phyloP scores from a whole-genome alignment of 2,888 invertebrate species.

The Nycteola revayana region DNA sequence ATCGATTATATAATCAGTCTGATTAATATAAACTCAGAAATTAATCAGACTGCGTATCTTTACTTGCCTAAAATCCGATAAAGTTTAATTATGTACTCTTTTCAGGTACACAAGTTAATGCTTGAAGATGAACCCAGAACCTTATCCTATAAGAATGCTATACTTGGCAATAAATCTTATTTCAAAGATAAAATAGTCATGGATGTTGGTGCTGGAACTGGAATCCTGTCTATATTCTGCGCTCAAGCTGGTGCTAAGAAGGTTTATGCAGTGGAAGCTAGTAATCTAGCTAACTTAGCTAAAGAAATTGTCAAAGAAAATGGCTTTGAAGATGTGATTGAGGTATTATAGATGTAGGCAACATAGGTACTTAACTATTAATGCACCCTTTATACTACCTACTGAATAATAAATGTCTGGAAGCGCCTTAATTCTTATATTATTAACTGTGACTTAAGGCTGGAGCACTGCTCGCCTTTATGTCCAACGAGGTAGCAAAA shows the following conservation, averaged over 20 bases:
- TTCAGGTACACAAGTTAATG: constrained; percentile 91
- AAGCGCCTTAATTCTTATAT: too few species aligned
- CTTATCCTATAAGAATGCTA: constrained; percentile 90
- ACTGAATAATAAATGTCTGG: too few species aligned
- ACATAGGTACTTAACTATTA: too few species aligned
- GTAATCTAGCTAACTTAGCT: constrained; percentile 85
- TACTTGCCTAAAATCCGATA: too few species aligned
- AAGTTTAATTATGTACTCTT: too few species aligned
- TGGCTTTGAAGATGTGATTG: constrained; percentile 83
- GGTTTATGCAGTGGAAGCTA: constrained; percentile 93
- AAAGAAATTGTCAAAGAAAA: constrained; percentile 87
- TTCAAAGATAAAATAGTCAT: constrained; percentile 91
- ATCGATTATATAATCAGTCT: too few species aligned
- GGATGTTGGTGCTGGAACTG: constrained; percentile 93
- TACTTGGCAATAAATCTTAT: constrained; percentile 83
- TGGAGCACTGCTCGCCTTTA: too few species aligned
- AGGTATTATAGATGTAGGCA: too few species aligned
- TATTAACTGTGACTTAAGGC: too few species aligned
- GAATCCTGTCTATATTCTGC: constrained; percentile 94
- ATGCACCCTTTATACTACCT: too few species aligned
- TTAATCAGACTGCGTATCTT: neutral
- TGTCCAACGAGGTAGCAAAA: too few species aligned
- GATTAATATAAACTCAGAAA: too few species aligned
- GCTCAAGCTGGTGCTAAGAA: constrained; percentile 94
- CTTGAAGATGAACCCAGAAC: constrained; percentile 89